Evolutionary conservation across 2,113 vertebrate genomes (phyloP), one percentile per base, ranked within the genome.

Genomic region (Notarius quadriscutis): DNA sequence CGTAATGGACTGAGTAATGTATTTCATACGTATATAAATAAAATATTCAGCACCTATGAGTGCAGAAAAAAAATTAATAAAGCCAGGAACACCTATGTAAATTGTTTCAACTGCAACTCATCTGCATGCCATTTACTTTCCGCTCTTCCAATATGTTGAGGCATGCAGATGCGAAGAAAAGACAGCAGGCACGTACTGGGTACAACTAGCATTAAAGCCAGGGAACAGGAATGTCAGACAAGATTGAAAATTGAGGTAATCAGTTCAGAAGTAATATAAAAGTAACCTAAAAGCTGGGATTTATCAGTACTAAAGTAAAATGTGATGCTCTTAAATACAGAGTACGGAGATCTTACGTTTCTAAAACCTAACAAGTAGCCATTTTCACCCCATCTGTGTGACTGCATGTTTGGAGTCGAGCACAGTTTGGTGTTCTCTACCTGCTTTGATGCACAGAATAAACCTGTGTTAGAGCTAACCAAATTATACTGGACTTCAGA

Each of bases 201-300:
- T 81, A 62, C 18, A 62, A 62, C 79, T 62, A 81, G 79, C 57
- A 62, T 81, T 81, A 48, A 81, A 81, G 79, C 53, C 79, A 81
- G 57, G 79, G 34, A 62, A 48, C 27, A 81, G 79, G 57, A 81
- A 81, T 81, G 79, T 62, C 57, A 62, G 57, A 81, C 79, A 58
- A 5, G 55, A 81, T 81, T 81, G 30, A 58, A 58, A 48, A 81
- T 48, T 81, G 79, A 81, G 79, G 79, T 81, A 81, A 81, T 81
- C 30, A 25, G 57, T 81, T 81, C 20, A 62, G n/a, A 60, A 30
- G 57, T 25, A 62, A 81, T 81, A 81, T 81, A 81, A 81, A 81
- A 81, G 57, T 48, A 62, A 80, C 27, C 14, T 30, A 58, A 80
- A 80, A 58, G n/a, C 78, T 58, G 15, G n/a, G 58, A 41, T 30